Evolutionary conservation across 2,113 vertebrate species (phyloP).

Genomic region (Amphilophus citrinellus): DNA sequence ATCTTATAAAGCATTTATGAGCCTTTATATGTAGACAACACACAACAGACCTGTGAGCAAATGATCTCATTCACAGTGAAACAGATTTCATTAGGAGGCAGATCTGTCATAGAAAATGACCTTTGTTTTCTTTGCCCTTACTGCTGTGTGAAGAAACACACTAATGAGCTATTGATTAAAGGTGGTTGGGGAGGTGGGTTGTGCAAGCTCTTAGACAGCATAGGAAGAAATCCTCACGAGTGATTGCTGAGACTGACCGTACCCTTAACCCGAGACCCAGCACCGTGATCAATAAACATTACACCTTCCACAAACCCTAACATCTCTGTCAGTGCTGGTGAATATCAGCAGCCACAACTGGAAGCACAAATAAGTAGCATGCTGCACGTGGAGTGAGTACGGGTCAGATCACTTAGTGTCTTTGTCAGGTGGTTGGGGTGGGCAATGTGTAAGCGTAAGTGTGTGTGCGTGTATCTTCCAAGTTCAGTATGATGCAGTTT

Average conservation of each 20-base stretch:
- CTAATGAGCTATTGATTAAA: conserved; percentile 76
- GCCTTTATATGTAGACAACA: background rate
- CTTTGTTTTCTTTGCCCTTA: conserved; percentile 47
- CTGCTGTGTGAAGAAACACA: conserved; percentile 40
- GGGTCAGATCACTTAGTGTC: conserved; percentile 48
- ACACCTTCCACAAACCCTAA: conserved; percentile 67
- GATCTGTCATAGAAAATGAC: conserved; percentile 21
- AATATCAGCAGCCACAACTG: conserved; percentile 46
- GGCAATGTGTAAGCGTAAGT: background rate
- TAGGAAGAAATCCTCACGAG: conserved; percentile 62
- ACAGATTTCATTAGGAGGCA: conserved; percentile 41
- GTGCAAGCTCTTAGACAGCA: conserved; percentile 12
- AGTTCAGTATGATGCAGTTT: background rate
- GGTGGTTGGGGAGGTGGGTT: background rate
- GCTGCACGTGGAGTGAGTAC: conserved; percentile 20
- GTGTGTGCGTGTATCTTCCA: background rate
- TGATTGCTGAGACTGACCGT: conserved; percentile 68
- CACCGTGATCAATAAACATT: conserved; percentile 70
- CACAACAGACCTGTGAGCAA: background rate
- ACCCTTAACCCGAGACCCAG: conserved; percentile 57
- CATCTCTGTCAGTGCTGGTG: conserved; percentile 50
- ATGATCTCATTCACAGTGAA: conserved; percentile 4
- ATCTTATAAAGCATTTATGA: background rate
- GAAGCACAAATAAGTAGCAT: conserved; percentile 12
- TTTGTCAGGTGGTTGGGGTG: conserved; percentile 34